A percentile compares a stretch with the other conserved stretches of the same genome.
Evolutionary conservation across 2,797 vertebrate genomes (phyloP).

Genomic region (Epinephelus coioides): DNA sequence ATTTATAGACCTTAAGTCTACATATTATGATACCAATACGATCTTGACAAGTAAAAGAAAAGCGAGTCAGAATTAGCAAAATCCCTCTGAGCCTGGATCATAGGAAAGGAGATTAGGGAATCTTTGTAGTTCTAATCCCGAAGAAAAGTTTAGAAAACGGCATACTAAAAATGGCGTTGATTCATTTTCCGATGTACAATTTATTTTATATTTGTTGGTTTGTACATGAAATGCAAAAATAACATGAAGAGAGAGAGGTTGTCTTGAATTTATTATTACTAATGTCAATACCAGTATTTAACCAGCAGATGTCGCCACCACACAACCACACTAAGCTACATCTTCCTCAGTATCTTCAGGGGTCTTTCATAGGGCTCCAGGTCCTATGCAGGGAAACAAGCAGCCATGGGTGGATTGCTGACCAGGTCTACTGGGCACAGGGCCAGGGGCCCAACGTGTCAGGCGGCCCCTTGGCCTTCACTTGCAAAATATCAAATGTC

Average conservation of each 20-base stretch:
- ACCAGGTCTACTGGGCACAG: too few relatives aligned
- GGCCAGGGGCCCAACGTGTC: too few relatives aligned
- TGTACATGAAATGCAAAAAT: background rate
- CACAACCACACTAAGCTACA: background rate
- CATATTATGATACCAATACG: background rate
- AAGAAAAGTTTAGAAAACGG: background rate
- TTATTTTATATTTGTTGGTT: background rate
- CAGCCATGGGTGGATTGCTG: too few relatives aligned
- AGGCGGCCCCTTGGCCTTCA: too few relatives aligned
- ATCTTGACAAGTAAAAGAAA: conserved; percentile 7
- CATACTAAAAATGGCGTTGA: background rate
- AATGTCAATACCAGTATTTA: background rate
- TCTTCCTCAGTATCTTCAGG: background rate
- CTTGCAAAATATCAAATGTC: too few relatives aligned
- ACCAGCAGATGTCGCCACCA: conserved; percentile 49
- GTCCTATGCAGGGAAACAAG: background rate
- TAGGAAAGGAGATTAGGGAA: background rate
- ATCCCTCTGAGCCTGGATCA: background rate
- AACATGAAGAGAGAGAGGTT: background rate
- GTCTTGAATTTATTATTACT: background rate
- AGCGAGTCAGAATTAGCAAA: background rate
- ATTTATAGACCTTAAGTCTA: background rate
- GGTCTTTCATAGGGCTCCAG: background rate
- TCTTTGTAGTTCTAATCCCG: background rate
- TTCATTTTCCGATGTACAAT: background rate